phyloP scores from a whole-genome alignment of 2,888 invertebrate species.

The Oegoconia quadripuncta region DNA sequence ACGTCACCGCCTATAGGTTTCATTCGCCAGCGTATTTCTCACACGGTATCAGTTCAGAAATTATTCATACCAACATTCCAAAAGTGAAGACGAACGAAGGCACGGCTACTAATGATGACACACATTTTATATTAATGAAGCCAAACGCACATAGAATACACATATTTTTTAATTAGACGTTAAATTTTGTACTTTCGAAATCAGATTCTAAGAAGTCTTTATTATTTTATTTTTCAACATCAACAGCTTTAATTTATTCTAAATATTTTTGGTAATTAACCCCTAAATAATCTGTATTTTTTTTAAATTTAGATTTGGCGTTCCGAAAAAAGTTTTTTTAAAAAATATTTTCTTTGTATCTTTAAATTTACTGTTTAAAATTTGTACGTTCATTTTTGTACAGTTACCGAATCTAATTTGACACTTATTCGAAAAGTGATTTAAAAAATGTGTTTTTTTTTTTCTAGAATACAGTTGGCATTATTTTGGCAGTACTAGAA shows the following conservation, averaged over 20 bases:
- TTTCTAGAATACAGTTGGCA: constrained; percentile 75
- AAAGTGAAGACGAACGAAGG: constrained; percentile 73
- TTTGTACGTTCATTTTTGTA: constrained; percentile 78
- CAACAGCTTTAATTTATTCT: constrained; percentile 59
- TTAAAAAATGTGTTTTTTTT: constrained; percentile 58
- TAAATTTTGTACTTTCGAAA: constrained; percentile 76
- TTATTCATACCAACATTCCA: constrained; percentile 24
- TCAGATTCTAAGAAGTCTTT: constrained; percentile 78
- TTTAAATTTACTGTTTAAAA: constrained; percentile 74
- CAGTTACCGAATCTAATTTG: constrained; percentile 78
- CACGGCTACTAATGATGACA: constrained; percentile 72
- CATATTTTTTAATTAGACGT: constrained; percentile 68
- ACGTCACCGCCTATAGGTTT: constrained; percentile 32
- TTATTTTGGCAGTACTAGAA: constrained; percentile 77
- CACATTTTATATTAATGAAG: constrained; percentile 56
- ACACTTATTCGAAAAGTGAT: constrained; percentile 75
- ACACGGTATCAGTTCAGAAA: constrained; percentile 24
- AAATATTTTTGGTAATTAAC: constrained; percentile 60
- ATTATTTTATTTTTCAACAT: constrained; percentile 69
- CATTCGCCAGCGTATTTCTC: constrained; percentile 24
- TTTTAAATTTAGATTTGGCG: constrained; percentile 74
- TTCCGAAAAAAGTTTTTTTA: constrained; percentile 77
- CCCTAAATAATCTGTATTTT: constrained; percentile 75
- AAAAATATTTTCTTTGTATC: constrained; percentile 74
- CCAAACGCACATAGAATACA: constrained; percentile 74